A percentile compares a stretch with the other conserved stretches of the same genome.
phyloP scores from a whole-genome alignment of 1,140 invertebrate genomes.

The Meteorus sp. region DNA sequence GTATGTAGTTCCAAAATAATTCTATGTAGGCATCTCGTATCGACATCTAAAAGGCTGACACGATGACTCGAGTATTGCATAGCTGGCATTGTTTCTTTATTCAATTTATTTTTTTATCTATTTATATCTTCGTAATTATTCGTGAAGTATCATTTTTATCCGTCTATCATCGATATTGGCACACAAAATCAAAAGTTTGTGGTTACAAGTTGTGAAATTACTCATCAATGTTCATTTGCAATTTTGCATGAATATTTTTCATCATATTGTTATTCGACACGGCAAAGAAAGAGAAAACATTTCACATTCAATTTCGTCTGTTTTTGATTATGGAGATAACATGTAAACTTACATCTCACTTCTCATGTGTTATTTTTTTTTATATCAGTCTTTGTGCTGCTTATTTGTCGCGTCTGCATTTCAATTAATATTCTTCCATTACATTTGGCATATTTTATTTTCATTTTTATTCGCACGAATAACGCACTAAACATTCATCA shows the following conservation, averaged over 20 bases:
- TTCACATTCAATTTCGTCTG: constrained; percentile 2
- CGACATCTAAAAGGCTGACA: constrained; percentile 28
- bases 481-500: too few relatives aligned
- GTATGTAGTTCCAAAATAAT: constrained; percentile 41
- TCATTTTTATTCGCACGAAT: too few relatives aligned
- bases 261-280: constrained; percentile 1
- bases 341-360: constrained; percentile 37
- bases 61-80: constrained; percentile 38
- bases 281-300: constrained; percentile 17
- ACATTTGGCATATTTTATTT: neutral
- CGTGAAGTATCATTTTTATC: neutral
- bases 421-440: neutral
- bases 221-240: neutral
- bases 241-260: constrained; percentile 2
- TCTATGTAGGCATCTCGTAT: constrained; percentile 41
- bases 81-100: constrained; percentile 7
- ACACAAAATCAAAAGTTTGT: too few relatives aligned
- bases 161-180: neutral
- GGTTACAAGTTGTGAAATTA: too few relatives aligned
- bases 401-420: constrained; percentile 2
- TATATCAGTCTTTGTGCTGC: constrained; percentile 42
- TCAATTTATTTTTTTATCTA: neutral
- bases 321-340: constrained; percentile 27
- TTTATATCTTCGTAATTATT: neutral
- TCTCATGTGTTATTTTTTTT: constrained; percentile 21